These are phyloP conservation scores for Stenodera caucasica DNA, from an alignment of 2,888 invertebrate species.

Conservation along the genomic window DNA sequence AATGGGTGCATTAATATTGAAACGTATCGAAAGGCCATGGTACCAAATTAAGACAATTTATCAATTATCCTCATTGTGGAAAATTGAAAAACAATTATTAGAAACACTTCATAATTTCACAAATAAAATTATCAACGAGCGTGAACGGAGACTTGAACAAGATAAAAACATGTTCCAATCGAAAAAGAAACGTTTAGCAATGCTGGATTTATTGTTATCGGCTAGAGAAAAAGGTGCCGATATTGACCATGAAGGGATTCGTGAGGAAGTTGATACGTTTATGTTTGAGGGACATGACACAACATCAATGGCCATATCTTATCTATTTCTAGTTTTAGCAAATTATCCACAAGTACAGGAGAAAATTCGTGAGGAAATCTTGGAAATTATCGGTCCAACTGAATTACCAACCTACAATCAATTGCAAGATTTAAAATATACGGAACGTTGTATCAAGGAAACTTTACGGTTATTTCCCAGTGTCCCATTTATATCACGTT, in stretches of 20 bases:
- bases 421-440: slow-evolving; percentile 48
- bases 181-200: slow-evolving; percentile 49
- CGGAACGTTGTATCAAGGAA: slow-evolving; percentile 53
- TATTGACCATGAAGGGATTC: slow-evolving; percentile 54
- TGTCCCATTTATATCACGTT: slow-evolving; percentile 50
- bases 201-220: slow-evolving; percentile 42
- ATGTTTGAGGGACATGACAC: slow-evolving; percentile 52
- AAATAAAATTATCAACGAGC: slow-evolving; percentile 38
- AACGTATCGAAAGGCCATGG: too few species aligned
- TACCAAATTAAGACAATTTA: too few species aligned
- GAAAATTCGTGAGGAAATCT: slow-evolving; percentile 36
- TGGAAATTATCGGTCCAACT: slow-evolving; percentile 37
- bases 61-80: too few species aligned
- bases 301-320: slow-evolving; percentile 36
- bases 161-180: slow-evolving; percentile 18
- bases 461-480: slow-evolving; percentile 51
- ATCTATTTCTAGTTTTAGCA: slow-evolving; percentile 37
- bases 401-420: slow-evolving; percentile 42
- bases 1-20: too few species aligned
- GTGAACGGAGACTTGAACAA: too few species aligned
- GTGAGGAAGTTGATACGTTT: too few species aligned
- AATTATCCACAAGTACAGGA: slow-evolving; percentile 37
- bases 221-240: slow-evolving; percentile 31
- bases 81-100: too few species aligned
- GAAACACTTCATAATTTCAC: slow-evolving; percentile 41